Base-by-base conservation (phyloP, 2,113 vertebrate genomes). In the Mixornis gularis region DNA sequence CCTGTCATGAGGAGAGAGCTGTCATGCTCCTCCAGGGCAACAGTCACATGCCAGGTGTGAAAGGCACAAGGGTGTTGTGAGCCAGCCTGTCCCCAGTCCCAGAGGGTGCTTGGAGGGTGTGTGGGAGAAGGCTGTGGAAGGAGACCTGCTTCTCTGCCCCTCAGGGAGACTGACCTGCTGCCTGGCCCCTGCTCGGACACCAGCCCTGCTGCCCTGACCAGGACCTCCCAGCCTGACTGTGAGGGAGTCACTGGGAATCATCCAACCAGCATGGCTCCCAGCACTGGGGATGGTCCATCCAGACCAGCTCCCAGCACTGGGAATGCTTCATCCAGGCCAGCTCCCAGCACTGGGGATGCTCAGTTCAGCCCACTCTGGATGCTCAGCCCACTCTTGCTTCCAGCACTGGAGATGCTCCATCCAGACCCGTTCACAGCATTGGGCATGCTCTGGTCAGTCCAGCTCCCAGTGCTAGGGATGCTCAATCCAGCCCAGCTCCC, bases 291-390 rank as follows among this genome's bases (percentile, higher is more conserved):
- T 36, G 34, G 1, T 48, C n/a, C 2, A 6, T 12, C 4, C 16
- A 9, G 26, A 2, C 16, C 15, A 8, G 25, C 11, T 51, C 48
- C 13, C 32, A 56, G 17, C 9, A 21, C 29, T 25, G 49, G 11
- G 27, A 1, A 46, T n/a, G 22, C 5, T 55, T 12, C 1, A 2
- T 12, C 2, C 7, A 4, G 21, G 1, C 14, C 5, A 17, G 32
- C 10, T 53, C n/a, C 11, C 12, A 43, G 46, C 17, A 6, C 29
- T 26, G n/a, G 4, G 13, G 13, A 56, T 38, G n/a, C 9, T 30
- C 20, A 0, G 1, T 18, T 2, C 7, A 10, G 24, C 3, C 25
- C 15, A 29, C 26, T 48, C 20, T 5, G 8, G 40, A 41, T 69
- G 18, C 32, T 76, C 58, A 7, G 7, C 8, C 41, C 49, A 7